phyloP scores from a whole-genome alignment of 2,888 invertebrate species.

The Hedychridium roseum region DNA sequence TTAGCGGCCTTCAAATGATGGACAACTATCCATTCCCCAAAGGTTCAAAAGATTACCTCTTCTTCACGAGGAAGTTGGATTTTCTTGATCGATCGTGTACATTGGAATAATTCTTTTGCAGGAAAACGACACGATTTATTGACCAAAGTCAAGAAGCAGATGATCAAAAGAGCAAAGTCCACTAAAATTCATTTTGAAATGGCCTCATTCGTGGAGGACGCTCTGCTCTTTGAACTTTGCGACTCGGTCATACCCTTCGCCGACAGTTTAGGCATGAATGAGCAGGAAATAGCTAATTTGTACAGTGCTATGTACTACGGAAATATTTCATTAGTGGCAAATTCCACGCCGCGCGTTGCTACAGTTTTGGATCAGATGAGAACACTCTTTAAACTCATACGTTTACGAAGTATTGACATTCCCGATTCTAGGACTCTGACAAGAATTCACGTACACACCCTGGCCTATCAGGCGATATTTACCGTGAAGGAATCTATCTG shows the following conservation, averaged over 20 bases:
- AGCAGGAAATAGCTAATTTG: constrained; percentile 84
- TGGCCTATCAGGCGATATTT: constrained; percentile 87
- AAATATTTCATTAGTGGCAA: constrained; percentile 76
- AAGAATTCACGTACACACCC: constrained; percentile 83
- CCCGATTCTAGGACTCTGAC: constrained; percentile 70
- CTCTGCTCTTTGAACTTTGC: constrained; percentile 72
- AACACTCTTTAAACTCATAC: constrained; percentile 70
- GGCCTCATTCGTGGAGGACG: constrained; percentile 83
- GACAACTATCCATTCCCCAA: constrained; percentile 79
- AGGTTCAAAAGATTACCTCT: no score
- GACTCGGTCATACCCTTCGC: constrained; percentile 76
- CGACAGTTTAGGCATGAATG: constrained; percentile 89
- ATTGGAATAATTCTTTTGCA: constrained; percentile 52
- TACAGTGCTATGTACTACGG: constrained; percentile 75
- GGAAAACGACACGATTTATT: constrained; percentile 73
- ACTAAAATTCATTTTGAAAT: constrained; percentile 85
- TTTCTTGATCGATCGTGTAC: no score
- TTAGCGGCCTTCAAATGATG: constrained; percentile 90
- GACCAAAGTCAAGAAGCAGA: constrained; percentile 72
- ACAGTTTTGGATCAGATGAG: constrained; percentile 84
- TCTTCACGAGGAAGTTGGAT: no score
- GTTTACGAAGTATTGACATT: constrained; percentile 62
- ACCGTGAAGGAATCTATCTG: constrained; percentile 75
- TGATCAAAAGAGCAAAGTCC: constrained; percentile 68
- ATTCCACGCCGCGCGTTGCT: constrained; percentile 82